Conservation (phyloP, 2,113 vertebrate genomes). For the Melierax canorus region DNA sequence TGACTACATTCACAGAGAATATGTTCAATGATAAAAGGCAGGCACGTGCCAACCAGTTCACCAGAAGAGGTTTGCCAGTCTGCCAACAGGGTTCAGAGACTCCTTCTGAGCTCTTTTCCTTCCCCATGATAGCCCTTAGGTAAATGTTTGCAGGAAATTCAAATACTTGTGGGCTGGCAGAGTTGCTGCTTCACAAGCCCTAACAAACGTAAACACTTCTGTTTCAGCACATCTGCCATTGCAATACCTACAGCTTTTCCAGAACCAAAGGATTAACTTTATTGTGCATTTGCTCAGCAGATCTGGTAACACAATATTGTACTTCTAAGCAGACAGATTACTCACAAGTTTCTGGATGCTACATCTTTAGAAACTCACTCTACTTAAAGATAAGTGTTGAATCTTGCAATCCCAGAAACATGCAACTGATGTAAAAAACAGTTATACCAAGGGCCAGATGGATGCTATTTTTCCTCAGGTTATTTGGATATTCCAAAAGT, state of each 20-base stretch:
- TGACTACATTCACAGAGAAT: not conserved
- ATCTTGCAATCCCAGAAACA: constrained; percentile 70
- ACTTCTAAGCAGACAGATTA: constrained; percentile 69
- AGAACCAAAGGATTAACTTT: constrained; percentile 75
- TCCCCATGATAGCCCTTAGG: not conserved
- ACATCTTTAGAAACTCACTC: constrained; percentile 70
- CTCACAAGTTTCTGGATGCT: constrained; percentile 73
- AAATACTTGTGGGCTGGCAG: not conserved
- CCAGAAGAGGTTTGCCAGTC: not conserved
- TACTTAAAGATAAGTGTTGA: constrained; percentile 71
- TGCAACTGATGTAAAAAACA: constrained; percentile 72
- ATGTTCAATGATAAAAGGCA: not conserved
- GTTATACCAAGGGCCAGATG: constrained; percentile 63
- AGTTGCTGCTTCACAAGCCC: constrained; percentile 16
- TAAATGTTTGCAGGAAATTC: constrained; percentile 46
- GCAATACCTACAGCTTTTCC: constrained; percentile 64
- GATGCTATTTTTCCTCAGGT: constrained; percentile 66
- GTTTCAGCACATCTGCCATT: constrained; percentile 72
- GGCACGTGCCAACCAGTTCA: not conserved
- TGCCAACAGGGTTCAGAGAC: not conserved
- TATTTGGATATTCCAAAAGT: constrained; percentile 57
- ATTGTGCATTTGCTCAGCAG: constrained; percentile 71
- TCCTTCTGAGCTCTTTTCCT: not conserved
- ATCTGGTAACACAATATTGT: constrained; percentile 76
- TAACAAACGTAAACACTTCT: constrained; percentile 50